Evolutionary conservation across 2,797 vertebrate genomes (phyloP).

Genomic region (Salmo trutta): DNA sequence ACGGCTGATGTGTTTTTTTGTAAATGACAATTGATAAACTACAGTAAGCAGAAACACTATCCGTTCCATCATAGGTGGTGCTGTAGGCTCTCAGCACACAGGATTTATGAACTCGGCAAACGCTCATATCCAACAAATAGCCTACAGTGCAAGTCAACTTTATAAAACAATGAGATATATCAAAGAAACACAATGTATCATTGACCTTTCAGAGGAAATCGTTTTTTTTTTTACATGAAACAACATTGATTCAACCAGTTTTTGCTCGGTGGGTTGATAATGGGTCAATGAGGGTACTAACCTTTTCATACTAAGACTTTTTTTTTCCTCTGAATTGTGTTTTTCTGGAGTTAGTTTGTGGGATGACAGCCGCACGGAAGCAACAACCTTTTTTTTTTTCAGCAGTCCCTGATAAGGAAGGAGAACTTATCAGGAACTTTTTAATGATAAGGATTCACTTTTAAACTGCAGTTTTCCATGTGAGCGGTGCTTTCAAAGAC

Average conservation of each 20-base stretch:
- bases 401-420: not conserved
- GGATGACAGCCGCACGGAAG: slow-evolving; percentile 1
- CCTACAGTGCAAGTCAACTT: not conserved
- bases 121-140: not conserved
- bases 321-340: not conserved
- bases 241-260: no score
- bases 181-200: no score
- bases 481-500: not conserved
- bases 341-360: slow-evolving; percentile 1
- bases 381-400: not conserved
- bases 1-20: not conserved
- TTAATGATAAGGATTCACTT: slow-evolving; percentile 1
- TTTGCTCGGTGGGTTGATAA: not conserved
- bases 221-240: no score
- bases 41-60: not conserved
- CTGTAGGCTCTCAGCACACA: not conserved
- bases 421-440: not conserved
- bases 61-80: not conserved
- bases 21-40: not conserved
- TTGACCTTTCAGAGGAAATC: no score
- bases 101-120: not conserved
- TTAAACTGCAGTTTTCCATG: not conserved
- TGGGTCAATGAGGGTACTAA: not conserved
- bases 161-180: not conserved
- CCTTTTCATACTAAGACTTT: not conserved